Evolutionary conservation across 1,140 invertebrate genomes (phyloP).

Genomic region (Aphelenchoides fujianensis): DNA sequence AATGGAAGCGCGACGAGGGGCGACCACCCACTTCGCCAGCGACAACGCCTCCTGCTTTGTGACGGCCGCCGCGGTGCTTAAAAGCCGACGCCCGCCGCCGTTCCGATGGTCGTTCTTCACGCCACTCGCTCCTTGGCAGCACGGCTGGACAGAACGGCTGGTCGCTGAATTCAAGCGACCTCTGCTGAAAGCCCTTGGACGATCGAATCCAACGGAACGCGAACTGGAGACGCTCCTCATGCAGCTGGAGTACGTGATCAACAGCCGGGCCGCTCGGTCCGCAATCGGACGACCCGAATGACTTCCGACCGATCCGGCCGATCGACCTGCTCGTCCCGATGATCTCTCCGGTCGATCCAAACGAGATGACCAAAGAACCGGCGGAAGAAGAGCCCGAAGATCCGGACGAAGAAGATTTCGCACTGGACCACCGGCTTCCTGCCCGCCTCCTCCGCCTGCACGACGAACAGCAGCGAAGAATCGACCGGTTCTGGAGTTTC

Average conservation of each 20-base stretch:
- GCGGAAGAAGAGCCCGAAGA: conserved; percentile 13
- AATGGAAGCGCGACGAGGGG: conserved; percentile 61
- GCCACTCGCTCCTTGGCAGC: conserved; percentile 15
- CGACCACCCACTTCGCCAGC: conserved; percentile 18
- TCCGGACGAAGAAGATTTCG: neutral
- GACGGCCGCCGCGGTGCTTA: conserved; percentile 3
- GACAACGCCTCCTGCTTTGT: conserved; percentile 26
- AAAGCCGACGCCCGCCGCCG: conserved; percentile 13
- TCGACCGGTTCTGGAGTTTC: neutral
- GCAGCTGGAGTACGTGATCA: neutral
- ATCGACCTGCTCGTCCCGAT: conserved; percentile 11
- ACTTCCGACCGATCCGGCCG: conserved; percentile 6
- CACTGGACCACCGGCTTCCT: too few species aligned
- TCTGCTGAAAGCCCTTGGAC: conserved; percentile 8
- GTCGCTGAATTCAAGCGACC: conserved; percentile 15
- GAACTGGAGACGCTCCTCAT: conserved; percentile 14
- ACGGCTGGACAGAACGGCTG: conserved; percentile 11
- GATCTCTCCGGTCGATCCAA: too few species aligned
- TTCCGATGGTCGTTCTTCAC: conserved; percentile 16
- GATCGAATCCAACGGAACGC: neutral
- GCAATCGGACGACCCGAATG: conserved; percentile 2
- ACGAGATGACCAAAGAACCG: neutral
- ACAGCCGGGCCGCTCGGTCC: conserved; percentile 5
- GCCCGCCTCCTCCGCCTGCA: neutral
- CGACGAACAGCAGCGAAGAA: conserved; percentile 4